Evolutionary conservation across 2,797 vertebrate species (phyloP).

Genomic region (Semotilus atromaculatus): DNA sequence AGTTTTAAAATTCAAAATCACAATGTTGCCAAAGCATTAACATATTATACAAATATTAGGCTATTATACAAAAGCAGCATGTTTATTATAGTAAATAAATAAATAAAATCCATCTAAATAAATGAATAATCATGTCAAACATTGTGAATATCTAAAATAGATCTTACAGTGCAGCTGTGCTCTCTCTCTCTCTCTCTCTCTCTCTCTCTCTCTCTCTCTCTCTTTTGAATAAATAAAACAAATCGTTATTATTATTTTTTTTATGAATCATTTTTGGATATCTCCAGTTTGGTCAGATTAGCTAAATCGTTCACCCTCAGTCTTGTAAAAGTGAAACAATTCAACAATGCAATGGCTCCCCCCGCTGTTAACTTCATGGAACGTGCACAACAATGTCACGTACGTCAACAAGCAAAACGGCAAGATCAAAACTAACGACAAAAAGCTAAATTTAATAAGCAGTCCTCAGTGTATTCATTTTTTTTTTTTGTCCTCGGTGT

Average conservation of each 20-base stretch:
- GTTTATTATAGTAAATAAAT: no score
- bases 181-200: no score
- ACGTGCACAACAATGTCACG: conserved; percentile 44
- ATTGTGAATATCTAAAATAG: no score
- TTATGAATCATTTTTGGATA: neutral
- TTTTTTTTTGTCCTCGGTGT: neutral
- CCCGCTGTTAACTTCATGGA: conserved; percentile 67
- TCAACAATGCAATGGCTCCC: conserved; percentile 71
- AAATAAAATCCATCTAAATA: no score
- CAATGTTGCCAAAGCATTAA: no score
- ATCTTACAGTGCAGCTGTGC: no score
- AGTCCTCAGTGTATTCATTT: no score
- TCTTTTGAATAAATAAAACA: neutral
- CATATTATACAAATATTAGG: no score
- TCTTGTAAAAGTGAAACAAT: neutral
- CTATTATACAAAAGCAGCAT: no score
- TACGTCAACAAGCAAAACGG: neutral
- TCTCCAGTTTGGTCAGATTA: neutral
- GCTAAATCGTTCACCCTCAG: neutral
- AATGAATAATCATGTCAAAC: no score
- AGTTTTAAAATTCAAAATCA: no score
- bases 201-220: no score
- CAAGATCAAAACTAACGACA: neutral
- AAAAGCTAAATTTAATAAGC: neutral
- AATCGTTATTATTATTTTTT: neutral